A percentile compares a stretch with the other conserved stretches of the same genome.
Conservation (phyloP, 2,113 vertebrate genomes). For the Entelurus aequoreus region DNA sequence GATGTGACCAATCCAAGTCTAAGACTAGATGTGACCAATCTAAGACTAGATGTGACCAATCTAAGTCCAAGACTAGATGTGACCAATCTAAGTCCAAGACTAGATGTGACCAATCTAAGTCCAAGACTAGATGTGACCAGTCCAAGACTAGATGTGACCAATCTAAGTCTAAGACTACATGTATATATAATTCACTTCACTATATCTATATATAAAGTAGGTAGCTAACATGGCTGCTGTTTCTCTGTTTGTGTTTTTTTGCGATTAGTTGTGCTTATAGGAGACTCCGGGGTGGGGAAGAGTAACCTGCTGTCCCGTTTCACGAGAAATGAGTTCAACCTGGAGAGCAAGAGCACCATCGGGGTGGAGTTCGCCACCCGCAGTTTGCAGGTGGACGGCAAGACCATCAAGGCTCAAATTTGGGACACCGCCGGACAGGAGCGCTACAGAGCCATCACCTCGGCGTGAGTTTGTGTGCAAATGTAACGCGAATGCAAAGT, state of each 20-base stretch:
- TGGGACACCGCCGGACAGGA: conserved; percentile 98
- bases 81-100: too few species aligned
- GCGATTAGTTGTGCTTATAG: conserved; percentile 86
- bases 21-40: too few species aligned
- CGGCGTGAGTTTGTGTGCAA: conserved; percentile 79
- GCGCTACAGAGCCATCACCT: conserved; percentile 94
- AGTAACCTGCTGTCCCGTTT: conserved; percentile 96
- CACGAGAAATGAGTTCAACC: conserved; percentile 96
- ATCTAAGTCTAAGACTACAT: too few species aligned
- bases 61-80: too few species aligned
- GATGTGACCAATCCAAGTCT: too few species aligned
- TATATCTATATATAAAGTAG: background rate
- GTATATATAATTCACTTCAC: background rate
- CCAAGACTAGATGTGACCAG: too few species aligned
- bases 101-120: too few species aligned
- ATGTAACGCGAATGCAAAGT: too few species aligned
- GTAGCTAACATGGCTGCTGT: conserved; percentile 23
- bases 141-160: too few species aligned
- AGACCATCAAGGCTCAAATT: conserved; percentile 96
- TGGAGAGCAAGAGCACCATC: conserved; percentile 98
- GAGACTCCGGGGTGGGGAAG: conserved; percentile 95
- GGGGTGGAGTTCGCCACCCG: conserved; percentile 96
- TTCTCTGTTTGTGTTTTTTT: background rate
- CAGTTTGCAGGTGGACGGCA: conserved; percentile 95
- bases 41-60: too few species aligned